These are phyloP conservation scores for Leucoma salicis DNA, from an alignment of 2,888 invertebrate species.

Conservation along the genomic window DNA sequence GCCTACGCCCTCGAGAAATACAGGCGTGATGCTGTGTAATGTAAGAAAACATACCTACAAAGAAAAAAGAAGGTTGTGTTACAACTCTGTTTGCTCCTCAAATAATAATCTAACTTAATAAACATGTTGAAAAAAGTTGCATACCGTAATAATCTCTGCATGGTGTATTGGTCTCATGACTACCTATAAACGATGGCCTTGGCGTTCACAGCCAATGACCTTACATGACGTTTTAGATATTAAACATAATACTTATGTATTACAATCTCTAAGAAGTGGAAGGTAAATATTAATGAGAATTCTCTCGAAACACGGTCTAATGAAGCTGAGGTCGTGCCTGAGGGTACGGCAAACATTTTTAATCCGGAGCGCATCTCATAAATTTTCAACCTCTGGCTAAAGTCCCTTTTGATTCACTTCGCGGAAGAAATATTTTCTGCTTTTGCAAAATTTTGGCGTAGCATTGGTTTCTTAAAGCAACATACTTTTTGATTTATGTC, in stretches of 20 bases:
- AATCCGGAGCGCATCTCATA: slow-evolving; percentile 79
- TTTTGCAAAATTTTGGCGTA: slow-evolving; percentile 57
- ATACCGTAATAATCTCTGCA: no score
- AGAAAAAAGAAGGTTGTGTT: no score
- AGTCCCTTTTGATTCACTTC: slow-evolving; percentile 74
- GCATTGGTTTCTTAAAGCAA: slow-evolving; percentile 11
- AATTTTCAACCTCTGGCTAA: slow-evolving; percentile 70
- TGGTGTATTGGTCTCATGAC: no score
- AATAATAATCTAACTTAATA: no score
- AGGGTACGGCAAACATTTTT: slow-evolving; percentile 78
- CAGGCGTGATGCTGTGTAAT: no score
- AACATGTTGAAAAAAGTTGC: no score
- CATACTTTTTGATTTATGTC: no score
- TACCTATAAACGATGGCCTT: no score
- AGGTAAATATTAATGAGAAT: slow-evolving; percentile 78
- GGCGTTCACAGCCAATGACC: no score
- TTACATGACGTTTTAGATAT: slow-evolving; percentile 38
- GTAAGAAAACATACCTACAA: no score
- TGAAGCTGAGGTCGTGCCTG: slow-evolving; percentile 65
- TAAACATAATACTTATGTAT: slow-evolving; percentile 62
- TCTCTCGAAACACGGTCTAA: slow-evolving; percentile 69
- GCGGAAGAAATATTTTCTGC: slow-evolving; percentile 67
- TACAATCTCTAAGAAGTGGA: slow-evolving; percentile 67
- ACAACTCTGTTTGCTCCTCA: no score
- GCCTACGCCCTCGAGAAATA: no score